phyloP scores from a whole-genome alignment of 2,888 invertebrate species.

The Ligdia adustata region DNA sequence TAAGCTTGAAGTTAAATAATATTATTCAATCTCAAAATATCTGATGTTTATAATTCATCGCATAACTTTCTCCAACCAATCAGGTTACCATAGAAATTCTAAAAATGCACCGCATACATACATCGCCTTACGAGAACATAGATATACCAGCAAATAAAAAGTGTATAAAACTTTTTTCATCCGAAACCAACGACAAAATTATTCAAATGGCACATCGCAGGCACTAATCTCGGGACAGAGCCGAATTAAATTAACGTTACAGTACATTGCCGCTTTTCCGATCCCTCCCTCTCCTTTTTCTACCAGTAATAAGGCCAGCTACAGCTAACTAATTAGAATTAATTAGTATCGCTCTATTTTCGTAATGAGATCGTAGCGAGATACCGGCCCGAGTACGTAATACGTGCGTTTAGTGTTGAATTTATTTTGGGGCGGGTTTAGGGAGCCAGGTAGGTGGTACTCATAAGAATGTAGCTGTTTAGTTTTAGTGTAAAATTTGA shows the following conservation, averaged over 20 bases:
- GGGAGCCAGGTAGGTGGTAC: conserved; percentile 21
- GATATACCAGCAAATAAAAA: conserved; percentile 38
- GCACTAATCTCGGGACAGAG: conserved; percentile 54
- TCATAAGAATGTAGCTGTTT: conserved; percentile 14
- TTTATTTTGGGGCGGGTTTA: conserved; percentile 26
- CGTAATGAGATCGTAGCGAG: conserved; percentile 47
- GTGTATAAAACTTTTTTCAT: conserved; percentile 45
- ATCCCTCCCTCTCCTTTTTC: conserved; percentile 54
- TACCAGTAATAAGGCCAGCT: conserved; percentile 51
- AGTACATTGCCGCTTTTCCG: conserved; percentile 67
- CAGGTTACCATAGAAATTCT: conserved; percentile 20
- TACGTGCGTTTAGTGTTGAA: conserved; percentile 23
- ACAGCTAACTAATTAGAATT: conserved; percentile 65
- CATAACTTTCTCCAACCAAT: conserved; percentile 26
- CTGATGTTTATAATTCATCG: conserved; percentile 7
- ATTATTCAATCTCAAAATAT: conserved; percentile 10
- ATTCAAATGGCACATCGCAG: conserved; percentile 61
- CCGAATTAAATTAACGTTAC: conserved; percentile 66
- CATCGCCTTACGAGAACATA: conserved; percentile 32
- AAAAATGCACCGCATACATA: conserved; percentile 28
- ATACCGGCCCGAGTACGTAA: conserved; percentile 32
- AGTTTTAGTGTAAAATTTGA: conserved; percentile 22
- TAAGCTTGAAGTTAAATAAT: background rate
- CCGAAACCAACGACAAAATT: conserved; percentile 61
- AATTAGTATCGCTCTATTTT: conserved; percentile 59